Evolutionary conservation across 2,113 vertebrate species (phyloP).

Genomic region (Egretta garzetta): DNA sequence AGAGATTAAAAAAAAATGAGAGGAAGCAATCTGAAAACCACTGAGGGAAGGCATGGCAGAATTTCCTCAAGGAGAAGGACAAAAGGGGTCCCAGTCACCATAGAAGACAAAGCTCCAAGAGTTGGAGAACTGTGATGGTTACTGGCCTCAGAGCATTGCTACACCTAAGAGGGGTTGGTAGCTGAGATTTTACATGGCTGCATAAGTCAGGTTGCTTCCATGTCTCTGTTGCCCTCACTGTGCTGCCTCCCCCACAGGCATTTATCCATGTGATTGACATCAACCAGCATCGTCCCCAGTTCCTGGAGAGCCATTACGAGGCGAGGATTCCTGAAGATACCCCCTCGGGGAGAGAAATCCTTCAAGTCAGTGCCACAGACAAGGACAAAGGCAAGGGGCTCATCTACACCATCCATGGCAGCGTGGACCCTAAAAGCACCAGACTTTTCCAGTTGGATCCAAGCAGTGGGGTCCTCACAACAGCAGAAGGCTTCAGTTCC

Average conservation of each 20-base stretch:
- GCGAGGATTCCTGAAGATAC: slow-evolving; percentile 88
- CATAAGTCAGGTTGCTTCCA: neutral
- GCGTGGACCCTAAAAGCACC: slow-evolving; percentile 82
- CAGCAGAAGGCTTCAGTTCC: slow-evolving; percentile 84
- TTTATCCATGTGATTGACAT: slow-evolving; percentile 88
- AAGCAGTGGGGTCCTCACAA: slow-evolving; percentile 83
- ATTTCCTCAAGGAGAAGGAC: neutral
- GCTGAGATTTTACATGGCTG: neutral
- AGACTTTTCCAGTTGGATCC: slow-evolving; percentile 91
- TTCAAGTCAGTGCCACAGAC: slow-evolving; percentile 86
- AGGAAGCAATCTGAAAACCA: neutral
- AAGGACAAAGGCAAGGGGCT: slow-evolving; percentile 87
- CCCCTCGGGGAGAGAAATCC: slow-evolving; percentile 83
- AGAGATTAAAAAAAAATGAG: neutral
- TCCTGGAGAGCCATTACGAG: slow-evolving; percentile 83
- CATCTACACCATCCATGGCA: slow-evolving; percentile 89
- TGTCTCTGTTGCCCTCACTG: neutral
- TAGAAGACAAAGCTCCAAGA: neutral
- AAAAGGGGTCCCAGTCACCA: neutral
- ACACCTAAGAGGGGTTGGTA: accelerated
- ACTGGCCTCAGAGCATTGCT: neutral
- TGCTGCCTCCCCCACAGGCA: slow-evolving; percentile 76
- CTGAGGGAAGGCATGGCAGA: neutral
- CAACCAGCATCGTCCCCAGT: slow-evolving; percentile 90
- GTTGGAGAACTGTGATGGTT: neutral